Conservation (phyloP, 2,797 vertebrate species). For the Danionella dracula region DNA sequence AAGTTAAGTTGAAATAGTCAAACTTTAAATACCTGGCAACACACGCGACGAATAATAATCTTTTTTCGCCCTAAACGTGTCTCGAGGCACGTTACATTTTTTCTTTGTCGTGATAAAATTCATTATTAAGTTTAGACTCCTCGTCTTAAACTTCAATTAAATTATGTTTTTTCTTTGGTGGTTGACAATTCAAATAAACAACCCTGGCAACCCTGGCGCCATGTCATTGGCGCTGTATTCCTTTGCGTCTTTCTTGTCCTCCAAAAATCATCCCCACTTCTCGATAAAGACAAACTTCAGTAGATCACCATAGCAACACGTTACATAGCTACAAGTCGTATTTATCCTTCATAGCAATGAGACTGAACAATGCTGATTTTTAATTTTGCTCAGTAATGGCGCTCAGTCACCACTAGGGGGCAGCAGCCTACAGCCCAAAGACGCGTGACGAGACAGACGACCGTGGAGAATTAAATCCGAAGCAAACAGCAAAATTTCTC, state of each 20-base stretch:
- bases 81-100: too few species aligned
- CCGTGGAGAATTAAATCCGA: slow-evolving; percentile 2
- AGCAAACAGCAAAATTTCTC: neutral
- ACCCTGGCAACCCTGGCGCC: neutral
- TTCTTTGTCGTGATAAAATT: too few species aligned
- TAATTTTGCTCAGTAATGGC: neutral
- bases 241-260: slow-evolving; percentile 38
- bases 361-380: slow-evolving; percentile 39
- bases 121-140: too few species aligned
- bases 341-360: slow-evolving; percentile 60
- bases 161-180: too few species aligned
- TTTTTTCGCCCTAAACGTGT: too few species aligned
- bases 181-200: too few species aligned
- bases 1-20: too few species aligned
- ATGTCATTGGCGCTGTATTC: neutral
- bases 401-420: slow-evolving; percentile 47
- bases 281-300: slow-evolving; percentile 51
- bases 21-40: too few species aligned
- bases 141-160: too few species aligned
- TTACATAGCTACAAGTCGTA: slow-evolving; percentile 71
- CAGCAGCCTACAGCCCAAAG: slow-evolving; percentile 54
- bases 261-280: slow-evolving; percentile 55
- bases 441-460: neutral
- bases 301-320: slow-evolving; percentile 77
- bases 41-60: too few species aligned